A percentile compares a stretch with the other conserved stretches of the same genome.
Conservation (phyloP, 2,113 vertebrate species). For the Zonotrichia leucophrys region DNA sequence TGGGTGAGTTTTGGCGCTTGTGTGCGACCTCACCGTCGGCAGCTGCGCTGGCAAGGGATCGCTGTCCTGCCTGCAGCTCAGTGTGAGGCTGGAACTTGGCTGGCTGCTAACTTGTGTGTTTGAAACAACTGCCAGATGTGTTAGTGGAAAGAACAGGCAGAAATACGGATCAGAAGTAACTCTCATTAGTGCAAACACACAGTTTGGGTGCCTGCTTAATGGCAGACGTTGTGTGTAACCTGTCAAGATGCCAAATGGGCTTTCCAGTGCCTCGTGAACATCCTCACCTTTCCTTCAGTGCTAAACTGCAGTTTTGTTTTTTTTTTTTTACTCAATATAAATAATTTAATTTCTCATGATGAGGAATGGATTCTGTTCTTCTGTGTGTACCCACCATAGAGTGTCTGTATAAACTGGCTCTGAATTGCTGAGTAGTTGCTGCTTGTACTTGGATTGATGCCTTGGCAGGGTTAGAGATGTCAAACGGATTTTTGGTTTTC, state of each 20-base stretch:
- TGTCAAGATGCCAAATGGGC: neutral
- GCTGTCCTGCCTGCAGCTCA: neutral
- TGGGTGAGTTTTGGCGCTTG: neutral
- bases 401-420: neutral
- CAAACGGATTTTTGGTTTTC: constrained; percentile 61
- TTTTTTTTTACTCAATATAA: neutral
- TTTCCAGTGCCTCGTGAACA: neutral
- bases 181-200: neutral
- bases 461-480: constrained; percentile 58
- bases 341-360: neutral
- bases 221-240: neutral
- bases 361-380: neutral
- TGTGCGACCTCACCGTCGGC: rapidly evolving
- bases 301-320: neutral
- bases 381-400: neutral
- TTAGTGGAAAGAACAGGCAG: neutral
- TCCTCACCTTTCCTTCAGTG: neutral
- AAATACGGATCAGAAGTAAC: neutral
- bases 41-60: neutral
- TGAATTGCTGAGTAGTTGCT: neutral
- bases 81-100: neutral
- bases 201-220: neutral
- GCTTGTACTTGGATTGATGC: constrained; percentile 54
- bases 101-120: neutral
- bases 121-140: neutral